These are phyloP conservation scores for Amphipoea lucens DNA, from an alignment of 2,888 invertebrate genomes.

Conservation along the genomic window DNA sequence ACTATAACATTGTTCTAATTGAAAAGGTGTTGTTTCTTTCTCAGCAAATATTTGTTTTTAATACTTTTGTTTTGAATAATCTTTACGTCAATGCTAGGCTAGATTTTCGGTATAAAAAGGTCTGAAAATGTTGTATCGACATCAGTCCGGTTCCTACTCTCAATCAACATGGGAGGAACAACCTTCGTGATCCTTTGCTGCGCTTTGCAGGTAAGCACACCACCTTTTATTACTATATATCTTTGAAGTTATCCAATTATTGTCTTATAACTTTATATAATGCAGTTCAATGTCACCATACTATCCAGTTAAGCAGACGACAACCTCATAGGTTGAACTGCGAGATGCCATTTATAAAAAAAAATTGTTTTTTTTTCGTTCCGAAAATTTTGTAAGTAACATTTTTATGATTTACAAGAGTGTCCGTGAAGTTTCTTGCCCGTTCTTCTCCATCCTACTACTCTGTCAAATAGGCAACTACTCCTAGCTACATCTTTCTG, in stretches of 20 bases:
- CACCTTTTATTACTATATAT: not conserved
- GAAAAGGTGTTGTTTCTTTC: slow-evolving; percentile 71
- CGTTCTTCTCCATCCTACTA: not conserved
- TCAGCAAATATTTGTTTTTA: slow-evolving; percentile 76
- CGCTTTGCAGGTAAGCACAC: slow-evolving; percentile 83
- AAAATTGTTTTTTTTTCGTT: too few relatives aligned
- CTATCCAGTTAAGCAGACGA: too few relatives aligned
- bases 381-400: not conserved
- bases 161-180: slow-evolving; percentile 84
- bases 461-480: not conserved
- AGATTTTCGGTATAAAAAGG: slow-evolving; percentile 81
- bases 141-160: slow-evolving; percentile 88
- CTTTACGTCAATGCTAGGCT: slow-evolving; percentile 65
- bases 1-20: slow-evolving; percentile 73
- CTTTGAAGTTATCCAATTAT: not conserved
- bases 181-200: slow-evolving; percentile 88
- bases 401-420: not conserved
- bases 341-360: too few relatives aligned
- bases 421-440: too few relatives aligned
- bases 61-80: slow-evolving; percentile 63
- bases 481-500: not conserved
- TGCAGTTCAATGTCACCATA: not conserved
- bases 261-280: not conserved
- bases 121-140: slow-evolving; percentile 56
- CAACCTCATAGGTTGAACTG: too few relatives aligned